Percentiles rank a stretch among this genome's conserved stretches.
These are phyloP conservation scores for Poecilus cupreus DNA, from an alignment of 2,888 invertebrate species.

Conservation along the genomic window DNA sequence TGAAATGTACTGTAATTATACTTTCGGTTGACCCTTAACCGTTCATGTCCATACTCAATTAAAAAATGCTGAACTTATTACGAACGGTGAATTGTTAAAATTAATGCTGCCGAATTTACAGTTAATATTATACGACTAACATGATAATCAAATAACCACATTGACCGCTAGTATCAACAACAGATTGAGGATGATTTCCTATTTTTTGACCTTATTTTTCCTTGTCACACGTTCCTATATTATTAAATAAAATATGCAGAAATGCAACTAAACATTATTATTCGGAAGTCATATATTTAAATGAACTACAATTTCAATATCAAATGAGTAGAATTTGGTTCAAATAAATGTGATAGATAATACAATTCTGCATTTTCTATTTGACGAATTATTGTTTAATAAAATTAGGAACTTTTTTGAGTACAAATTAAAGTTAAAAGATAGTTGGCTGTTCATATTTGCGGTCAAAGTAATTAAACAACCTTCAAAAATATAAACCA, in stretches of 20 bases:
- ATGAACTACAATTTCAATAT: not conserved
- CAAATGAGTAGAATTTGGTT: no score
- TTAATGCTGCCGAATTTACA: slow-evolving; percentile 22
- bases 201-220: not conserved
- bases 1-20: slow-evolving; percentile 47
- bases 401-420: not conserved
- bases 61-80: slow-evolving; percentile 29
- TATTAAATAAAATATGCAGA: no score
- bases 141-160: slow-evolving; percentile 8
- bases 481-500: not conserved
- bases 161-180: not conserved
- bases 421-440: not conserved
- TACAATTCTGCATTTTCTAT: no score
- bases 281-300: no score
- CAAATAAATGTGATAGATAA: no score
- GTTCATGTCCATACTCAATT: slow-evolving; percentile 8
- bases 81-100: slow-evolving; percentile 5
- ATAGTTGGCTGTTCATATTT: no score
- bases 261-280: no score
- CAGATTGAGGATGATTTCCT: not conserved
- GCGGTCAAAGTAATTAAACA: no score
- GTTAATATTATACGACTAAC: not conserved
- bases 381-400: not conserved
- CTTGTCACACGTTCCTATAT: not conserved
- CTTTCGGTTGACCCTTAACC: slow-evolving; percentile 29